Conservation (phyloP, 2,888 invertebrate genomes). For the Chorisops tibialis region DNA sequence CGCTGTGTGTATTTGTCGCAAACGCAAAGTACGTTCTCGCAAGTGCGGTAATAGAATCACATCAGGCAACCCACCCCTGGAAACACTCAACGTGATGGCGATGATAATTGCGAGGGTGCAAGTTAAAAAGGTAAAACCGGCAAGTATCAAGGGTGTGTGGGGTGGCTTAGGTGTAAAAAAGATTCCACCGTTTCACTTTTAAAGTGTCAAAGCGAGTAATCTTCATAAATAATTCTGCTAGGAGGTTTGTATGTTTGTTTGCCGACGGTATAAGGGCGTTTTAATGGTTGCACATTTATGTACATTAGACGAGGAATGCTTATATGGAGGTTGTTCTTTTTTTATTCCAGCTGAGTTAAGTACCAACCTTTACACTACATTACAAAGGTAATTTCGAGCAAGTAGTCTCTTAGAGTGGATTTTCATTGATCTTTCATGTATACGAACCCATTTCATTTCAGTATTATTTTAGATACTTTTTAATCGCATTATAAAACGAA, state of each 20-base stretch:
- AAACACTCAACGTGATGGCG: conserved; percentile 2
- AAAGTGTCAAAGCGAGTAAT: conserved; percentile 25
- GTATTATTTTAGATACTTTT: neutral
- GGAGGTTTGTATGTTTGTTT: conserved; percentile 13
- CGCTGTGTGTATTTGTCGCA: neutral
- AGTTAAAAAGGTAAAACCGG: conserved; percentile 24
- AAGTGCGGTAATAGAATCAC: conserved; percentile 25
- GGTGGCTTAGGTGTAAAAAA: conserved; percentile 14
- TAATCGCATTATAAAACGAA: conserved; percentile 24
- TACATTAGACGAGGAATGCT: neutral
- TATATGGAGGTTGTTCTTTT: no score
- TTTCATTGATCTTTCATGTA: no score
- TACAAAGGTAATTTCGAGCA: no score
- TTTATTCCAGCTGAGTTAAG: no score
- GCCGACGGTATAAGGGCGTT: neutral
- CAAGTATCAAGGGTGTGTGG: neutral
- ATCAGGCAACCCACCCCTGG: neutral
- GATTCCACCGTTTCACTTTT: conserved; percentile 7
- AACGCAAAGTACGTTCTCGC: neutral
- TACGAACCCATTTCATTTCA: no score
- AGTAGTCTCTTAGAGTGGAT: no score
- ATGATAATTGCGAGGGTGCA: conserved; percentile 26
- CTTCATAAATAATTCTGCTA: conserved; percentile 21
- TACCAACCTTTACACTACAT: no score
- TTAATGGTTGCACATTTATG: conserved; percentile 4